phyloP scores from a whole-genome alignment of 2,888 invertebrate species.

The Luperina nickerlii region DNA sequence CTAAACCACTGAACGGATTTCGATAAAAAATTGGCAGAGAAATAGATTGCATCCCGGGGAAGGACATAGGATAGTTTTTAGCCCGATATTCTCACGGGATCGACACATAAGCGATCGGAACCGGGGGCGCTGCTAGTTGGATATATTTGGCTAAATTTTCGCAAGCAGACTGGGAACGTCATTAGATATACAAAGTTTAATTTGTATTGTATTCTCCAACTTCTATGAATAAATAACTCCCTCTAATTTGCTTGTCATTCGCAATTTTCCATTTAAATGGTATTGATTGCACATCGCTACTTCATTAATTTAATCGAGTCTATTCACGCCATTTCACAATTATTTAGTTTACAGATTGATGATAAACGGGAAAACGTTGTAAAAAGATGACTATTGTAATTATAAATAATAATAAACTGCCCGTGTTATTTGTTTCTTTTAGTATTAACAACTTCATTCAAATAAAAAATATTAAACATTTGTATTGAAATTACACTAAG shows the following conservation, averaged over 20 bases:
- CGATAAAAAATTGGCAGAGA: too few species aligned
- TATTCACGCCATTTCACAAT: conserved; percentile 53
- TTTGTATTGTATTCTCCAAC: neutral
- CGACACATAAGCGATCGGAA: too few species aligned
- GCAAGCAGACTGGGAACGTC: too few species aligned
- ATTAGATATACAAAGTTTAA: neutral
- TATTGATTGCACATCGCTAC: conserved; percentile 21
- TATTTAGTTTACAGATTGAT: conserved; percentile 42
- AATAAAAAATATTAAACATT: neutral
- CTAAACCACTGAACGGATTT: too few species aligned
- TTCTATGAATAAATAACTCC: neutral
- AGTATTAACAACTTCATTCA: conserved; percentile 9
- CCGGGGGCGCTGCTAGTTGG: too few species aligned
- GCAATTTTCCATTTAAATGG: conserved; percentile 24
- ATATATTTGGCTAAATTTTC: neutral
- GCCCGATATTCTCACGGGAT: too few species aligned
- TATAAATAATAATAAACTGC: conserved; percentile 22
- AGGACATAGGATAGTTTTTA: too few species aligned
- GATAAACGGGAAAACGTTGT: conserved; percentile 34
- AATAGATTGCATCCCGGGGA: too few species aligned
- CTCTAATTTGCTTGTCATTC: conserved; percentile 14
- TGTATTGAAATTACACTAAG: neutral
- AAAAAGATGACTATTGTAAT: conserved; percentile 36
- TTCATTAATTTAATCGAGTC: conserved; percentile 6
- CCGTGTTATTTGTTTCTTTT: conserved; percentile 30